phyloP scores from a whole-genome alignment of 2,113 vertebrate species.

The Cathartes aura region DNA sequence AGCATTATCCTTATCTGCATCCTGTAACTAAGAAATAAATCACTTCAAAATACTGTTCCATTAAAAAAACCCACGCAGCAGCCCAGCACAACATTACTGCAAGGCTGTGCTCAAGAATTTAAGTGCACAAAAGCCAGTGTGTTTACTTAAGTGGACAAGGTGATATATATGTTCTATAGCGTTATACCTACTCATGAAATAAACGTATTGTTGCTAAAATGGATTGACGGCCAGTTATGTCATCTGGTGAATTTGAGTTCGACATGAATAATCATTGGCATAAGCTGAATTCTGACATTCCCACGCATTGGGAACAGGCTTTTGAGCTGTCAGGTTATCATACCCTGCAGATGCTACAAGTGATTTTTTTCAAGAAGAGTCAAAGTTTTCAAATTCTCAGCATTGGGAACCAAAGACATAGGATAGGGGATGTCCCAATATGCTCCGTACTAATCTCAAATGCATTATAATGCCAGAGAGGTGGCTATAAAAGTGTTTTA shows the following conservation, averaged over 20 bases:
- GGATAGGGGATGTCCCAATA: neutral
- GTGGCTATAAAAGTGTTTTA: neutral
- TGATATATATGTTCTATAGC: neutral
- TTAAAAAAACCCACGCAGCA: neutral
- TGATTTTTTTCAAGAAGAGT: neutral
- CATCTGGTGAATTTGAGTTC: neutral
- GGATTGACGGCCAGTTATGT: neutral
- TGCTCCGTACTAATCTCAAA: too few relatives aligned
- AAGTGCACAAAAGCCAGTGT: neutral
- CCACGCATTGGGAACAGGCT: accelerated
- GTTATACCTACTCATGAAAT: neutral
- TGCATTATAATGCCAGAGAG: neutral
- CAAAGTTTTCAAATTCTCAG: neutral
- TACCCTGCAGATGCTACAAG: neutral
- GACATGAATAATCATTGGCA: neutral
- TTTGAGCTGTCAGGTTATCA: neutral
- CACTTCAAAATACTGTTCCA: neutral
- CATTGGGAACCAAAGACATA: accelerated
- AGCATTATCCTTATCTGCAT: neutral
- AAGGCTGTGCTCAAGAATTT: neutral
- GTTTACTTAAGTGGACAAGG: neutral
- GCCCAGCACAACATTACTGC: neutral
- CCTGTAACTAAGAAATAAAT: neutral
- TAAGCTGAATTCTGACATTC: neutral
- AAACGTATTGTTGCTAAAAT: accelerated